Conservation (phyloP, 30 jellyfish, hydroid and myxozoan species). For the Hydractinia symbiolongicarpus region DNA sequence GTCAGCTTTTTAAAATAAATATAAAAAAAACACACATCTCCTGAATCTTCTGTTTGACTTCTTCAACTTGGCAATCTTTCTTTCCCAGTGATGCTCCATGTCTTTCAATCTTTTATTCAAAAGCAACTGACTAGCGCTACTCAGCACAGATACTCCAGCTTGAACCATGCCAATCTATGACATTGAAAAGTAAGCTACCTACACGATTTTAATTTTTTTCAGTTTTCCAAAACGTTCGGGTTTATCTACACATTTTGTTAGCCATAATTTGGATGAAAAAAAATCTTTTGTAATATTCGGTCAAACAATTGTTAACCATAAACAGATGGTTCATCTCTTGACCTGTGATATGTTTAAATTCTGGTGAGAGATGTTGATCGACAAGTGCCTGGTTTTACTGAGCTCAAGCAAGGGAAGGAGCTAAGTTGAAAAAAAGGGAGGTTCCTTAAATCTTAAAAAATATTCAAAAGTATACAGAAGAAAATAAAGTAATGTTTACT, state of each 20-base stretch:
- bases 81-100: slow-evolving; percentile 11
- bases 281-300: background rate
- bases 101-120: slow-evolving; percentile 5
- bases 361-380: background rate
- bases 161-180: slow-evolving; percentile 28
- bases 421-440: background rate
- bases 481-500: background rate
- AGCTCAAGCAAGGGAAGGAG: too few relatives aligned
- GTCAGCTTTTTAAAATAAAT: background rate
- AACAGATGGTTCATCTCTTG: background rate
- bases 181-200: background rate
- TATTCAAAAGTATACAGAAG: background rate
- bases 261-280: too few relatives aligned
- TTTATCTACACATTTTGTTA: background rate
- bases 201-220: background rate
- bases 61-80: background rate
- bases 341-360: background rate
- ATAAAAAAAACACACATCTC: slow-evolving; percentile 8
- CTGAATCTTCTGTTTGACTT: slow-evolving; percentile 11
- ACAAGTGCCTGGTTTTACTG: too few relatives aligned
- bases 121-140: slow-evolving; percentile 18
- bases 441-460: background rate
- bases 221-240: background rate
- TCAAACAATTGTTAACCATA: background rate
- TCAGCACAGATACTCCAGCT: slow-evolving; percentile 35